A percentile compares a stretch with the other conserved stretches of the same genome.
Evolutionary conservation across 2,888 invertebrate species (phyloP).

Genomic region (Dynastes hyllus): DNA sequence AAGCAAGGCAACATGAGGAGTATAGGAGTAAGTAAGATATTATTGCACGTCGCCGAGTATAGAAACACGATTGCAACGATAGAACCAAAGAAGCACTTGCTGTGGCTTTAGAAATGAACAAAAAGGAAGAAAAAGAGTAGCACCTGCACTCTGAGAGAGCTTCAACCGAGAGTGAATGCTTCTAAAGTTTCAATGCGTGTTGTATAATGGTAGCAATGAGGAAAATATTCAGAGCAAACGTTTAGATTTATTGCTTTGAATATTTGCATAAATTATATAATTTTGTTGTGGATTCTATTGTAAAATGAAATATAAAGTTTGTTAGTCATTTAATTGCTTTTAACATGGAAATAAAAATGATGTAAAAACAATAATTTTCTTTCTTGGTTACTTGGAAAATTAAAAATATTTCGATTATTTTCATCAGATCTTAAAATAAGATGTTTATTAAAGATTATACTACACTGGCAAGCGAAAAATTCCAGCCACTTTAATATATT

Average conservation of each 20-base stretch:
- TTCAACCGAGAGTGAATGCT: slow-evolving; percentile 4
- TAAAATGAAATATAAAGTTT: not conserved
- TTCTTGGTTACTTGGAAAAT: too few relatives aligned
- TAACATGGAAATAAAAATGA: too few relatives aligned
- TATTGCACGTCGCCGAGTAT: slow-evolving; percentile 46
- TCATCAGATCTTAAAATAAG: too few relatives aligned
- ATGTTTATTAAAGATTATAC: too few relatives aligned
- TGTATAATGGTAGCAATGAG: not conserved
- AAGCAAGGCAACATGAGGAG: not conserved
- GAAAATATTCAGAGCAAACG: too few relatives aligned
- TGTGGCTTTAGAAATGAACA: not conserved
- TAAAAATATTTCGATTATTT: too few relatives aligned
- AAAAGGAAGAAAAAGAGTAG: slow-evolving; percentile 26
- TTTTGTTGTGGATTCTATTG: not conserved
- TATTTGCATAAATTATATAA: too few relatives aligned
- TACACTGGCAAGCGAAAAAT: too few relatives aligned
- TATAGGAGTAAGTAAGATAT: slow-evolving; percentile 31
- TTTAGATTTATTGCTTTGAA: too few relatives aligned
- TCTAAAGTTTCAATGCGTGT: not conserved
- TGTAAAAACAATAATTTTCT: too few relatives aligned
- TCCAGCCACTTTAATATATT: too few relatives aligned
- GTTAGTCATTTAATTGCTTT: too few relatives aligned
- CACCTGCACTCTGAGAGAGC: slow-evolving; percentile 15
- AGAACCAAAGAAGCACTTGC: not conserved
- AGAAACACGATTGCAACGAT: slow-evolving; percentile 40